These are phyloP conservation scores for Phylloscopus trochiloides DNA, from an alignment of 2,113 vertebrate genomes.

Conservation along the genomic window DNA sequence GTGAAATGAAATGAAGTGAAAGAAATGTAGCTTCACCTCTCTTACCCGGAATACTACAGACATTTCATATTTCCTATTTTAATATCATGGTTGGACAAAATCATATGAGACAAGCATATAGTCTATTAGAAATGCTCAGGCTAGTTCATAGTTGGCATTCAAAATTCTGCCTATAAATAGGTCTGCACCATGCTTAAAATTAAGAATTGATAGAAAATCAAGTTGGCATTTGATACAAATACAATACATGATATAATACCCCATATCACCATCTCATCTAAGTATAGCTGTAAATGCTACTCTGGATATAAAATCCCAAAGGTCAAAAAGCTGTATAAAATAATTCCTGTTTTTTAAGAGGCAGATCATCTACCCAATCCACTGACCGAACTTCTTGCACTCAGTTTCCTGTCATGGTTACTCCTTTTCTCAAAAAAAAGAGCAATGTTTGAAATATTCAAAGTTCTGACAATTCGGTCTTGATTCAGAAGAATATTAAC, in stretches of 20 bases:
- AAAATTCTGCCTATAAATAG: not conserved
- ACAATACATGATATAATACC: not conserved
- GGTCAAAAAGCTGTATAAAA: not conserved
- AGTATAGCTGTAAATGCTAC: not conserved
- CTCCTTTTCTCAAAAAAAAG: not conserved
- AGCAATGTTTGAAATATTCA: not conserved
- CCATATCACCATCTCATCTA: not conserved
- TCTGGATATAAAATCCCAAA: not conserved
- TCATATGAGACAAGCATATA: not conserved
- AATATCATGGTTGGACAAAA: not conserved
- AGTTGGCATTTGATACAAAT: not conserved
- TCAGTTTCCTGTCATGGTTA: rapidly evolving
- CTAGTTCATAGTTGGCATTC: not conserved
- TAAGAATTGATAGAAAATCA: not conserved
- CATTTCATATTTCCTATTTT: not conserved
- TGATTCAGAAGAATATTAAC: not conserved
- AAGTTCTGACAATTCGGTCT: not conserved
- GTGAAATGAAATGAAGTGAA: not conserved
- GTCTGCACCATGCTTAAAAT: not conserved
- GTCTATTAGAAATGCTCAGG: not conserved
- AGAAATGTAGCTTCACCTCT: not conserved
- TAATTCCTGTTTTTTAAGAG: not conserved
- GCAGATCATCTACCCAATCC: not conserved
- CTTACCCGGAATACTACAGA: not conserved
- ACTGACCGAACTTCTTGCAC: not conserved